Conservation (phyloP, 2,113 vertebrate genomes). For the Alectura lathami region DNA sequence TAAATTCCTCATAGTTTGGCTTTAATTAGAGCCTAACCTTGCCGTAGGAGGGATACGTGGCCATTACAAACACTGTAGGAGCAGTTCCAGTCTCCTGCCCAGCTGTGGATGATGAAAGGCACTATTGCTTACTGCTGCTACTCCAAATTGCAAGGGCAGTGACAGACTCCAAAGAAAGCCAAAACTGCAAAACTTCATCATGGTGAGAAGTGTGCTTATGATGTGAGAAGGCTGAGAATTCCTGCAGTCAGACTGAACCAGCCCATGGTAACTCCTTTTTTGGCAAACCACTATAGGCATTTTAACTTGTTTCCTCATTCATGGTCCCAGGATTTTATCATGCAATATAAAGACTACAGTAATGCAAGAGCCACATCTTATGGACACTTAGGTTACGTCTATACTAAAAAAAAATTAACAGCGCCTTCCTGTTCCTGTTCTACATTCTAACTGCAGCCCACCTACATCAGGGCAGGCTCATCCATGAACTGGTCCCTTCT, state of each 20-base stretch:
- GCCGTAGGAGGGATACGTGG: neutral
- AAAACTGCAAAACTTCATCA: neutral
- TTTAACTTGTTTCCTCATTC: neutral
- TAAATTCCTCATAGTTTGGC: neutral
- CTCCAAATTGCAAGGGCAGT: neutral
- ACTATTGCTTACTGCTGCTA: neutral
- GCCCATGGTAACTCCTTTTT: neutral
- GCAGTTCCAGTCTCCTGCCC: neutral
- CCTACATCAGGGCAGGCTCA: neutral
- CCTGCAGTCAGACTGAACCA: neutral
- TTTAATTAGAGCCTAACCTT: constrained; percentile 34
- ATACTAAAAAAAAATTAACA: neutral
- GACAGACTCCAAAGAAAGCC: neutral
- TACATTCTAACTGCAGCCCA: neutral
- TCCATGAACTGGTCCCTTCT: neutral
- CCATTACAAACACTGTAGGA: neutral
- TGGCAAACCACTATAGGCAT: neutral
- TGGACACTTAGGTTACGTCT: neutral
- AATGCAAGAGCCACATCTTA: constrained; percentile 29
- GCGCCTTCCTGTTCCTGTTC: neutral
- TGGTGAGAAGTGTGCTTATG: neutral
- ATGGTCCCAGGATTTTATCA: neutral
- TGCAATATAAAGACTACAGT: neutral
- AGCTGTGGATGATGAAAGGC: neutral
- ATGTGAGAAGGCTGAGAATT: neutral